Base-by-base conservation (phyloP, 2,113 vertebrate genomes). In the rabbit (Oryctolagus cuniculus) region DNA sequence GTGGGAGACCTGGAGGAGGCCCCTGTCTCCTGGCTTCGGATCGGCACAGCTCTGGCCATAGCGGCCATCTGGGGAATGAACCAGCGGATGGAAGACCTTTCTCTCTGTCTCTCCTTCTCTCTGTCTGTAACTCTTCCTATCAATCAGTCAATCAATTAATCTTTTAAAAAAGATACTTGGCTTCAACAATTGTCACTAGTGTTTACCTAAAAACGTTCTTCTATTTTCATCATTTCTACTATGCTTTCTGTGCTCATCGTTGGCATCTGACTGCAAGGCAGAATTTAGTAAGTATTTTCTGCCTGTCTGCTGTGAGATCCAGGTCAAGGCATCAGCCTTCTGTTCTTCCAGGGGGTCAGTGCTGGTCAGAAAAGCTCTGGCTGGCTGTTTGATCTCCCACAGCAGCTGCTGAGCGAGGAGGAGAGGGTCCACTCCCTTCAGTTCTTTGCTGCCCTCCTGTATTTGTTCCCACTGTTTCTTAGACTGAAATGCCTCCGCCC, bases 261-360 rank as follows among this genome's bases (percentile, higher is more conserved):
- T 92, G 89, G 78, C 75, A 73, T 64, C 83, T 8, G n/a, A 74
- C 36, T 31, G n/a, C 31, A 61, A 93, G 87, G n/a, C n/a, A 94
- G 92, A 93, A 94, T 75, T 92, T 64, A 66, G 27, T 0, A 0
- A 72, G 66, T 22, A 74, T 88, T 96, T 96, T 91, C 85, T 78
- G 81, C 58, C 63, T 81, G 61, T 87, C 67, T 78, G 69, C 25
- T 90, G 3, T 34, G 22, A 58, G 92, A 93, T 92, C 11, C n/a
- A 3, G 87, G 87, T 90, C 80, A 90, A 67, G 77, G 72, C 88
- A 82, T n/a, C 89, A 77, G 10, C 77, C 73, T 87, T 93, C 36
- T 85, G 49, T 85, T 89, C 25, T 49, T 67, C 61, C 53, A 61
- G n/a, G 44, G 9, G 22, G 53, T 84, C 53, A 58, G 34, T 58